A percentile compares a stretch with the other conserved stretches of the same genome.
These are phyloP conservation scores for Sebastiscus tertius DNA, from an alignment of 2,797 vertebrate genomes.

Conservation along the genomic window DNA sequence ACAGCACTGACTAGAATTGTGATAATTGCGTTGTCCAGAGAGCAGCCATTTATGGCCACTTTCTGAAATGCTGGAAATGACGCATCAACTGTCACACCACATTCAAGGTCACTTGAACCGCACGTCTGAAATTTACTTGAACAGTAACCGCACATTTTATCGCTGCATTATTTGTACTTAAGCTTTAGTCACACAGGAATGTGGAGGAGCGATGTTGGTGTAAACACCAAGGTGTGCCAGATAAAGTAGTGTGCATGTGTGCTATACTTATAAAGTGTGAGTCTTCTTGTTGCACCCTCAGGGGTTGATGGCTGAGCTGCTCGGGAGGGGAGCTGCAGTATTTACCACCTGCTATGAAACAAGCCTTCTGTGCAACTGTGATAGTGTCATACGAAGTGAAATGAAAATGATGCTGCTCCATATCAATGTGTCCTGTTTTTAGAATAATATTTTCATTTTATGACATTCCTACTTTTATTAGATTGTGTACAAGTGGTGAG, in stretches of 20 bases:
- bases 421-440: constrained; percentile 56
- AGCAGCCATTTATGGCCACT: constrained; percentile 5
- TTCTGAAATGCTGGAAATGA: constrained; percentile 4
- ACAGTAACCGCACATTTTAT: constrained; percentile 36
- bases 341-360: constrained; percentile 80
- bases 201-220: constrained; percentile 38
- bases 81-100: not conserved
- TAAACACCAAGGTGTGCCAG: constrained; percentile 53
- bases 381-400: constrained; percentile 71
- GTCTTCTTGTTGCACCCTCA: constrained; percentile 61
- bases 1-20: not conserved
- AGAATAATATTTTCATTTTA: constrained; percentile 58
- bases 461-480: constrained; percentile 64
- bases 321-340: constrained; percentile 65
- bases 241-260: constrained; percentile 34
- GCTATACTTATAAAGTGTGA: constrained; percentile 39
- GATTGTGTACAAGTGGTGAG: constrained; percentile 52
- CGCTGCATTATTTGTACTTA: constrained; percentile 35
- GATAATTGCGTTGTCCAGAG: constrained; percentile 12
- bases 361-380: constrained; percentile 70
- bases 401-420: constrained; percentile 61
- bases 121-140: constrained; percentile 39
- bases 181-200: constrained; percentile 47
- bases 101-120: constrained; percentile 43
- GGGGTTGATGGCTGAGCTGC: constrained; percentile 68